Base-by-base conservation (phyloP, 1,140 invertebrate genomes). In the Tenebrio molitor region DNA sequence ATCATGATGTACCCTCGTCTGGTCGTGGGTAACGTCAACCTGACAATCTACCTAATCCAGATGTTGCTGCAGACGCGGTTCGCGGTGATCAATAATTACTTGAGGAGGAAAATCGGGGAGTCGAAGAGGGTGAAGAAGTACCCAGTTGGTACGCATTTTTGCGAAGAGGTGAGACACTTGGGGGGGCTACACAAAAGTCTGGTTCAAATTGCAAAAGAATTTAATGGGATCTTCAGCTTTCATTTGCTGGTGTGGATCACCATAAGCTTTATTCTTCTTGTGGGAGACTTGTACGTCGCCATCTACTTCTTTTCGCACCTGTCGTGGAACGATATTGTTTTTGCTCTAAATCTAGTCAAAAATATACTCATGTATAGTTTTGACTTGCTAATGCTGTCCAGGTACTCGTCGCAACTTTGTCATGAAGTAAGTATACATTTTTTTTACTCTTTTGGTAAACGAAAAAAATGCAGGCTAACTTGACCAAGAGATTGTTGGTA, bases 191-290 rank as follows among this genome's bases (percentile, higher is more conserved):
- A 70, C 15, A 8, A 39, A 41, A 10, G 1, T 8, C 33, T 41
- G 12, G 15, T 33, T 12, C 34, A 62, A 1, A 36, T 62, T 14
- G 16, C 17, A 7, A 36, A 17, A 23, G 53, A 63, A 70, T 39
- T 70, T 12, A 70, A 70, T 39, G 15, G 16, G n/a, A 4, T 63
- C n/a, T 70, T 58, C 62, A 44, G 50, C 1, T 19, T 62, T 14
- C 33, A 17, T 8, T 7, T 70, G 7, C 33, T 70, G 12, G 3
- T 42, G 4, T 36, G 7, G 8, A 70, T 62, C 19, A 63, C 50
- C 16, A 34, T 39, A 1, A 63, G n/a, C 8, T 70, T 70, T 33
- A 5, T 70, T 4, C 23, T 62, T 12, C 10, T 70, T 16, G 46
- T 70, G 12, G 50, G 69, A 23, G 19, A 53, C 63, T 17, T 62